Base-by-base conservation (phyloP, 2,113 vertebrate genomes). In the Chloropsis cyanopogon region DNA sequence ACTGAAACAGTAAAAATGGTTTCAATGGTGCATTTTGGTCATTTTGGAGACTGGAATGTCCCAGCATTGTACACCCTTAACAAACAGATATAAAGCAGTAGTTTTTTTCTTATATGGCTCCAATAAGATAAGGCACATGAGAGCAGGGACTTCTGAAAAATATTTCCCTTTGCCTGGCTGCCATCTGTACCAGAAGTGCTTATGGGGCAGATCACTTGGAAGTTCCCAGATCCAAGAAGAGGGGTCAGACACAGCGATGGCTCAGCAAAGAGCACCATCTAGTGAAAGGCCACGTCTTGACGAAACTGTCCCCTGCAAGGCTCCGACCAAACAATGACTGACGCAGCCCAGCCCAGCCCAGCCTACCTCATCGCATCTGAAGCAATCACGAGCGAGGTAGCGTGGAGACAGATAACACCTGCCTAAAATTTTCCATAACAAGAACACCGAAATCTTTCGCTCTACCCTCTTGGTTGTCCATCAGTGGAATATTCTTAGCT, bases 191-290 rank as follows among this genome's bases (percentile, higher is more conserved):
- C 24, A 76, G 26, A 68, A 42, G 13, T 11, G 31, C 7, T 70
- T n/a, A 22, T 4, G 22, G 53, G 39, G 49, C 39, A 50, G 59
- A 52, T 54, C 44, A 0, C 18, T 89, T 47, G 33, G 52, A 81
- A 68, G 49, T 26, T 53, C 80, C 59, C 49, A 59, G 73, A 3
- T 29, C 25, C 25, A 17, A 64, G 22, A 25, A 79, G 82, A 47
- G 37, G 39, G 77, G 60, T 54, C 60, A 64, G 72, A 7, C 53
- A 12, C 39, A 18, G 66, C 9, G 31, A 76, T 92, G 94, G 87
- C 84, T 82, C 95, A 92, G 96, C 86, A 90, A 95, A 96, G 95
- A 97, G 95, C 93, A 92, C 95, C 96, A 95, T 76, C 95, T 95
- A 97, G 96, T 96, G 95, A 91, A 95, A 82, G 53, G 57, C 53